phyloP scores from a whole-genome alignment of 23 tunicate species.

The Styela plicata region DNA sequence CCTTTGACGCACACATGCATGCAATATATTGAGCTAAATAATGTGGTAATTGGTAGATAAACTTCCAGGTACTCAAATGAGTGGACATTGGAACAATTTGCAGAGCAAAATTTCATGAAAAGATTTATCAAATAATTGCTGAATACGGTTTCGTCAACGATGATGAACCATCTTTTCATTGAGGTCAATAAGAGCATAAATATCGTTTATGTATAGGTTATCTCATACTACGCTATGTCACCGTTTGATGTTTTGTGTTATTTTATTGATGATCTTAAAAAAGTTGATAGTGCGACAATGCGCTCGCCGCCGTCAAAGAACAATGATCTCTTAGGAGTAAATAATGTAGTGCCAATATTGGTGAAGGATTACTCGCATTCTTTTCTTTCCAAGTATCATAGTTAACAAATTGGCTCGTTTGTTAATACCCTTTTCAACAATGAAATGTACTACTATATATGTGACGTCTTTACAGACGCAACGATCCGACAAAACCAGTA shows the following conservation, averaged over 20 bases:
- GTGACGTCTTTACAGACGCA: slow-evolving; percentile 15
- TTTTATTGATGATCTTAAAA: slow-evolving; percentile 4
- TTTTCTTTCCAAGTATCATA: slow-evolving; percentile 2
- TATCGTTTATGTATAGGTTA: too few relatives aligned
- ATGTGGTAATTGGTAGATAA: too few relatives aligned
- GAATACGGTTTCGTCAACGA: too few relatives aligned
- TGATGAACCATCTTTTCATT: too few relatives aligned
- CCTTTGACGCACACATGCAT: background rate
- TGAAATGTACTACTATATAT: background rate
- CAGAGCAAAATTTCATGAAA: too few relatives aligned
- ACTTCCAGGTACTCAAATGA: too few relatives aligned
- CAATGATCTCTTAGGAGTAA: background rate
- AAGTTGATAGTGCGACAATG: background rate
- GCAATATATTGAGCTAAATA: too few relatives aligned
- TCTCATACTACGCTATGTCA: background rate
- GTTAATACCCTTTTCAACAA: slow-evolving; percentile 21
- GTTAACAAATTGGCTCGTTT: slow-evolving; percentile 11
- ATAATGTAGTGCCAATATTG: slow-evolving; percentile 23
- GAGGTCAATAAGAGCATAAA: too few relatives aligned
- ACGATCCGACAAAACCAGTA: slow-evolving; percentile 12
- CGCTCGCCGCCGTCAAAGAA: slow-evolving; percentile 3
- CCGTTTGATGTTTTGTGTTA: slow-evolving; percentile 30
- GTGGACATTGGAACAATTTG: too few relatives aligned
- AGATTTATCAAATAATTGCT: too few relatives aligned
- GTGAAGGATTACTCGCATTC: slow-evolving; percentile 10